Evolutionary conservation across 2,888 invertebrate species (phyloP).

Genomic region (Hirtodrosophila trivittata): DNA sequence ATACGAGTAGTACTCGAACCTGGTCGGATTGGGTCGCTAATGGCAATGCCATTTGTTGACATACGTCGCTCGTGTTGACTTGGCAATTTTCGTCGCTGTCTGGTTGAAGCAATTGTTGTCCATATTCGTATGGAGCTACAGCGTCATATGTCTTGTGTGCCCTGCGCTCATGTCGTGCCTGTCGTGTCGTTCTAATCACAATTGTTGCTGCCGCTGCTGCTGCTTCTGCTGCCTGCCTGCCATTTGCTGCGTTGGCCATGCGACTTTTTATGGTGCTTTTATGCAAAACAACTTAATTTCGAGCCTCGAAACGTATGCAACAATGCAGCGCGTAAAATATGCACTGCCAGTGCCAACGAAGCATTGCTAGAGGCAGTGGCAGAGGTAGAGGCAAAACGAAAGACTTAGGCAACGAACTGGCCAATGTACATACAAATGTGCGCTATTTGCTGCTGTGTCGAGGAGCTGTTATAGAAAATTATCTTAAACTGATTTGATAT

Average conservation of each 20-base stretch:
- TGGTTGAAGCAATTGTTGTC: slow-evolving; percentile 68
- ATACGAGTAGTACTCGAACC: slow-evolving; percentile 3
- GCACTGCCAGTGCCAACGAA: slow-evolving; percentile 47
- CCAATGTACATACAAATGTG: slow-evolving; percentile 55
- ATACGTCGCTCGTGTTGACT: slow-evolving; percentile 80
- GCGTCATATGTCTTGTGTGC: slow-evolving; percentile 74
- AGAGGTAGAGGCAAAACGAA: slow-evolving; percentile 48
- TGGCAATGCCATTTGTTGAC: slow-evolving; percentile 78
- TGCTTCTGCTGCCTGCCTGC: slow-evolving; percentile 21
- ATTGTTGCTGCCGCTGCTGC: slow-evolving; percentile 52
- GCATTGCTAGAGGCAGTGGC: slow-evolving; percentile 2
- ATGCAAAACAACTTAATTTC: slow-evolving; percentile 81
- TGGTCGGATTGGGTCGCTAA: slow-evolving; percentile 66
- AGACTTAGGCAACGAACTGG: slow-evolving; percentile 70
- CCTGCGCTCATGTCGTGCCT: slow-evolving; percentile 75
- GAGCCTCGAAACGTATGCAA: slow-evolving; percentile 43
- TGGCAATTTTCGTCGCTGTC: slow-evolving; percentile 67
- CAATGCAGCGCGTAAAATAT: slow-evolving; percentile 75
- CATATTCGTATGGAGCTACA: slow-evolving; percentile 67
- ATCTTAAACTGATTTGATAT: slow-evolving; percentile 78
- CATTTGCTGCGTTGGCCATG: slow-evolving; percentile 52
- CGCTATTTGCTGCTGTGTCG: slow-evolving; percentile 64
- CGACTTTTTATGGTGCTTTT: slow-evolving; percentile 80
- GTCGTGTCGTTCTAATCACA: slow-evolving; percentile 79
- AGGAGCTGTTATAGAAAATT: slow-evolving; percentile 76